Evolutionary conservation across 2,888 invertebrate genomes (phyloP).

Genomic region (Hydrotaea cyrtoneurina): DNA sequence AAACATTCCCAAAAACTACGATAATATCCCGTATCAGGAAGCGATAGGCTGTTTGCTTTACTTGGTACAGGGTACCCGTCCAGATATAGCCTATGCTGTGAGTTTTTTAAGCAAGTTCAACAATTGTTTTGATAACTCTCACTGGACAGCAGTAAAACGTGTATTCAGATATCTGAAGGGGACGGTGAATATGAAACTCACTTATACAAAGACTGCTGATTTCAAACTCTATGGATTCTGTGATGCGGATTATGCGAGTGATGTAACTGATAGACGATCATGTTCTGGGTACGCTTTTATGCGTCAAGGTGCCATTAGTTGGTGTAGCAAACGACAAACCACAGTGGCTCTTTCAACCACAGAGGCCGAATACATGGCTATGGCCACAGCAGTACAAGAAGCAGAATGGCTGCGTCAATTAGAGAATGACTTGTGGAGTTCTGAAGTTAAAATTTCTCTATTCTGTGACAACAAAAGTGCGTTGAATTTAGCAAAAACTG

Average conservation of each 20-base stretch:
- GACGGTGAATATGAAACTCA: slow-evolving; percentile 24
- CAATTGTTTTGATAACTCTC: slow-evolving; percentile 58
- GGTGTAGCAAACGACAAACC: slow-evolving; percentile 60
- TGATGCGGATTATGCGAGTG: slow-evolving; percentile 63
- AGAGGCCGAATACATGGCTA: too few relatives aligned
- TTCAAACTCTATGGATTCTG: slow-evolving; percentile 51
- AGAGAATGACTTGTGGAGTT: slow-evolving; percentile 35
- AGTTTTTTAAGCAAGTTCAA: slow-evolving; percentile 66
- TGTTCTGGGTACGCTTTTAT: slow-evolving; percentile 36
- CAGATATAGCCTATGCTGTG: slow-evolving; percentile 67
- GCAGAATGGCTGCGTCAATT: slow-evolving; percentile 63
- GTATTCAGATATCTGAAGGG: slow-evolving; percentile 41
- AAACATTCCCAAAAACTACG: neutral
- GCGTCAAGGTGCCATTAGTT: slow-evolving; percentile 53
- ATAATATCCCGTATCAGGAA: slow-evolving; percentile 35
- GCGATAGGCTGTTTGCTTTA: slow-evolving; percentile 68
- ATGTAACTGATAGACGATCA: slow-evolving; percentile 56
- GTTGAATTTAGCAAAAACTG: slow-evolving; percentile 32
- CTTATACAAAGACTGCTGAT: slow-evolving; percentile 53
- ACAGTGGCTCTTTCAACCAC: too few relatives aligned
- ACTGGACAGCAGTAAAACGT: slow-evolving; percentile 60
- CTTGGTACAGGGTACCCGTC: slow-evolving; percentile 63
- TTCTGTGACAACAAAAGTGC: slow-evolving; percentile 61
- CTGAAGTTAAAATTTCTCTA: slow-evolving; percentile 17
- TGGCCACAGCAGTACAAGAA: too few relatives aligned